Evolutionary conservation across 2,888 invertebrate genomes (phyloP).

Genomic region (Tetragonula carbonaria): DNA sequence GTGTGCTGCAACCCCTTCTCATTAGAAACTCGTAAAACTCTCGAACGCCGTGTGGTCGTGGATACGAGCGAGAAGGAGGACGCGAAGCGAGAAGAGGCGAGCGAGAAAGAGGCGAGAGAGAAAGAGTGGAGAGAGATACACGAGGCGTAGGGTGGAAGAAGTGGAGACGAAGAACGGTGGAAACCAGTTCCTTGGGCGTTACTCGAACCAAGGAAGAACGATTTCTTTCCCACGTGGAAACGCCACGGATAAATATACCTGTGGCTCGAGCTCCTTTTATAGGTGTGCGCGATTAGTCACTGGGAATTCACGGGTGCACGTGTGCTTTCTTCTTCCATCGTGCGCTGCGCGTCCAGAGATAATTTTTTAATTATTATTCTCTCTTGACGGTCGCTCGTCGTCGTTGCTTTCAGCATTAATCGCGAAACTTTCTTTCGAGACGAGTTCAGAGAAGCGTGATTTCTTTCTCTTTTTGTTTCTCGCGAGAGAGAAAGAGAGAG

Average conservation of each 20-base stretch:
- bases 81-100: background rate
- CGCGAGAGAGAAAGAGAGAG: too few species aligned
- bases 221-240: constrained; percentile 75
- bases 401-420: constrained; percentile 4
- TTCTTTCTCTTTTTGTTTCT: background rate
- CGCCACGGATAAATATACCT: constrained; percentile 67
- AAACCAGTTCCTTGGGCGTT: constrained; percentile 76
- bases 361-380: constrained; percentile 19
- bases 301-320: constrained; percentile 55
- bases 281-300: constrained; percentile 56
- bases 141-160: constrained; percentile 11
- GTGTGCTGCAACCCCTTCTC: constrained; percentile 71
- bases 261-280: constrained; percentile 63
- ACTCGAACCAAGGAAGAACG: constrained; percentile 68
- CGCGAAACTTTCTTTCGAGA: background rate
- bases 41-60: constrained; percentile 53
- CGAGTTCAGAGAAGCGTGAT: background rate
- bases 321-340: constrained; percentile 44
- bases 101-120: background rate
- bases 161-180: constrained; percentile 51
- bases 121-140: background rate
- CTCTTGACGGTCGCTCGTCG: background rate
- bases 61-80: background rate
- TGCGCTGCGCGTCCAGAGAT: background rate
- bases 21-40: constrained; percentile 76